Conservation (phyloP, 2,113 vertebrate genomes). For the Ciconia maguari region DNA sequence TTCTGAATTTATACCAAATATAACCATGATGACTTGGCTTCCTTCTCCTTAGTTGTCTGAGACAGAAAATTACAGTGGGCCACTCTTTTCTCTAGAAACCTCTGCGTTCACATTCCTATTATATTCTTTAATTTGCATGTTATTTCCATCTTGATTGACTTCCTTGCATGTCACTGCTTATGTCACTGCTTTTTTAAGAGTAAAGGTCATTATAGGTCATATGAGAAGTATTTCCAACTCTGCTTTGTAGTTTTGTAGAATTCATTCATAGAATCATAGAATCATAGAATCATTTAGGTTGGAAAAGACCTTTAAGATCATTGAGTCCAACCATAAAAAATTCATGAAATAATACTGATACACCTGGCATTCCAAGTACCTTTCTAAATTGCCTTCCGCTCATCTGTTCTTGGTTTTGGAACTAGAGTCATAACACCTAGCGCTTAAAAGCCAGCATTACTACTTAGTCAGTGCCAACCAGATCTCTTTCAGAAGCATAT, state of each 20-base stretch:
- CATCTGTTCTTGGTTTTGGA: not conserved
- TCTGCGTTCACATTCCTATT: not conserved
- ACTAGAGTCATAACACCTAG: not conserved
- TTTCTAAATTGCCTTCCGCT: not conserved
- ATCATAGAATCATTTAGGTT: not conserved
- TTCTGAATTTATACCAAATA: not conserved
- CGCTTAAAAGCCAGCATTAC: not conserved
- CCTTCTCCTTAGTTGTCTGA: not conserved
- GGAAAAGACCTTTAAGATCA: not conserved
- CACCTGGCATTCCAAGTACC: not conserved
- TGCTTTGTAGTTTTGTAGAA: not conserved
- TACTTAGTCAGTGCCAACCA: not conserved
- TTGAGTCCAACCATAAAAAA: not conserved
- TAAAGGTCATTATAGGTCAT: not conserved
- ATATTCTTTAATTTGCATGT: not conserved
- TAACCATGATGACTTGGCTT: not conserved
- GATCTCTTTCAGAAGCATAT: not conserved
- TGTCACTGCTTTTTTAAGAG: not conserved
- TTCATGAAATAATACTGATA: not conserved
- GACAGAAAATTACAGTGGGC: not conserved
- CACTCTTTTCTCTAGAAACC: not conserved
- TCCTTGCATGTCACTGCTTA: not conserved
- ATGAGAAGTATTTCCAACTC: not conserved
- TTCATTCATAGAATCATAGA: not conserved
- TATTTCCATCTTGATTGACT: constrained; percentile 1